Evolutionary conservation across 2,888 invertebrate species (phyloP).

Genomic region (Thera obeliscata): DNA sequence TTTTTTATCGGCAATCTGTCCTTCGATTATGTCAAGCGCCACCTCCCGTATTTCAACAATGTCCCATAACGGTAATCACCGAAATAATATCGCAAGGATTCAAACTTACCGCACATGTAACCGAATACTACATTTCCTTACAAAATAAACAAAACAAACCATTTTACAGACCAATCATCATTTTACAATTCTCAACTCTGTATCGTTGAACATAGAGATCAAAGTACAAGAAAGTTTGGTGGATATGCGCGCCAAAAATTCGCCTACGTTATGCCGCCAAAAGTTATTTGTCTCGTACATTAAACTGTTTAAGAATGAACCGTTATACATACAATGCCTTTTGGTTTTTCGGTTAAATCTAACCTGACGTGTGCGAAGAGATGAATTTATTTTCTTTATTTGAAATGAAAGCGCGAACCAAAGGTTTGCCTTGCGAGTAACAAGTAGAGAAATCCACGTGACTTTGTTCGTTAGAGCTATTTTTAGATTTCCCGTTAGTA

Average conservation of each 20-base stretch:
- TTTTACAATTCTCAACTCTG: constrained; percentile 42
- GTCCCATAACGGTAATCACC: constrained; percentile 62
- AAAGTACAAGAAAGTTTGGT: constrained; percentile 4
- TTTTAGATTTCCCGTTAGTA: too few relatives aligned
- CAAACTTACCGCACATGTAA: constrained; percentile 65
- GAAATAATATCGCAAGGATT: constrained; percentile 62
- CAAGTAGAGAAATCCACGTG: too few relatives aligned
- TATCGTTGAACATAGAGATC: constrained; percentile 3
- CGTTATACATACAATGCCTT: constrained; percentile 68
- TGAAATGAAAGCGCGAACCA: background rate
- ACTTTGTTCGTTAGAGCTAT: too few relatives aligned
- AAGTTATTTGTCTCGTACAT: constrained; percentile 73
- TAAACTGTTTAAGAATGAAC: constrained; percentile 70
- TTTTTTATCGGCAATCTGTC: constrained; percentile 14
- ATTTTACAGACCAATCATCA: constrained; percentile 31
- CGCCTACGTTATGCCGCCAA: constrained; percentile 62
- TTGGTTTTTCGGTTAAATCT: constrained; percentile 28
- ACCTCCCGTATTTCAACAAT: constrained; percentile 45
- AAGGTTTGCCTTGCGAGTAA: background rate
- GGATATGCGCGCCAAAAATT: constrained; percentile 53
- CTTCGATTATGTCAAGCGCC: constrained; percentile 34
- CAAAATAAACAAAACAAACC: constrained; percentile 61
- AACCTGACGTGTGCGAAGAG: constrained; percentile 23
- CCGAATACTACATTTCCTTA: constrained; percentile 70
- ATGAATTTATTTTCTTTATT: constrained; percentile 3